These are phyloP conservation scores for Bolinopsis microptera DNA, from an alignment of 37 sponge, comb jelly and placozoan species.

Conservation along the genomic window DNA sequence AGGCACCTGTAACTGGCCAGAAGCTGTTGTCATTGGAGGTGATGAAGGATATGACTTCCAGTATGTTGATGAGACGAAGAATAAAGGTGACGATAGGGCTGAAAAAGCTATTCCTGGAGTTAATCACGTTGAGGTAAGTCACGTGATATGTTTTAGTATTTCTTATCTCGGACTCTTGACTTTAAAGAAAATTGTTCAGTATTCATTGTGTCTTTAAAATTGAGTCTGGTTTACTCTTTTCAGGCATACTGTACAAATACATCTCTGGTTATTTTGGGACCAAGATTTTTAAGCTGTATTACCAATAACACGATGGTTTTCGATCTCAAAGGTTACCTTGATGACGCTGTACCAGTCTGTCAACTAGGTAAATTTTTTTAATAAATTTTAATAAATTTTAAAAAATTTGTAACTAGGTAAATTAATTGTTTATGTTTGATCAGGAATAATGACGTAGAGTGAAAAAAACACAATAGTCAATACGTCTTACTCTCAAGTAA, in stretches of 20 bases:
- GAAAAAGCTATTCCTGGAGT: background rate
- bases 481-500: no score
- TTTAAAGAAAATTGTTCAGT: background rate
- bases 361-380: background rate
- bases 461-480: no score
- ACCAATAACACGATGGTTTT: background rate
- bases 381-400: no score
- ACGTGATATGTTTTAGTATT: background rate
- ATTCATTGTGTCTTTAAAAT: no score
- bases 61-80: background rate
- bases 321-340: background rate
- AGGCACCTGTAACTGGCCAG: background rate
- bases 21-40: background rate
- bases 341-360: background rate
- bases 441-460: no score
- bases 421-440: no score
- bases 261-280: background rate
- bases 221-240: no score
- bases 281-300: conserved; percentile 40
- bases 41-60: background rate
- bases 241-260: conserved; percentile 24
- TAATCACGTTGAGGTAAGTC: background rate
- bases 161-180: background rate
- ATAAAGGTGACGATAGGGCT: background rate
- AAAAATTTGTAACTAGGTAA: no score